Percentiles rank a stretch among this genome's conserved stretches.
Evolutionary conservation across 2,888 invertebrate species (phyloP).

Genomic region (Ophion ventricosus): DNA sequence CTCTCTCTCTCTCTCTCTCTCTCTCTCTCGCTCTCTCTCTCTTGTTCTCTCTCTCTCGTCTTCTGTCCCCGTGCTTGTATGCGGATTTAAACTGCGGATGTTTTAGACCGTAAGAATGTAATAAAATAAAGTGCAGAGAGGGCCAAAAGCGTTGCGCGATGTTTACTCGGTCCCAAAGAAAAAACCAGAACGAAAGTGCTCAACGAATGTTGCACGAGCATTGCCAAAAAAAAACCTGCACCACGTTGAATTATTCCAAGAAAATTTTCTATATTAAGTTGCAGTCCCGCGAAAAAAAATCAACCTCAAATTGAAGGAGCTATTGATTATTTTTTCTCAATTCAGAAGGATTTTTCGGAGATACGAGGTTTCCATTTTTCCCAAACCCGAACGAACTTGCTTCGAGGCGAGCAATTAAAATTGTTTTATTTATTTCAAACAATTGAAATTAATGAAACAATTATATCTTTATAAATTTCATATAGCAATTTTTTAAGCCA

Average conservation of each 20-base stretch:
- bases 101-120: conserved; percentile 62
- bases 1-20: no score
- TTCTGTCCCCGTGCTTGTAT: neutral
- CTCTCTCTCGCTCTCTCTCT: no score
- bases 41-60: conserved; percentile 8
- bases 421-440: no score
- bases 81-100: conserved; percentile 68
- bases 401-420: no score
- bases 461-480: no score
- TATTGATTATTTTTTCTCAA: neutral
- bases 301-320: neutral
- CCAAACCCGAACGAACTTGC: no score
- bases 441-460: no score
- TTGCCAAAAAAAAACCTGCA: neutral
- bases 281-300: neutral
- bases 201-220: no score
- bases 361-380: no score
- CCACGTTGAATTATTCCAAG: neutral
- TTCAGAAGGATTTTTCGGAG: no score
- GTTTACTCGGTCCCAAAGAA: conserved; percentile 8
- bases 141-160: neutral
- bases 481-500: no score
- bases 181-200: neutral
- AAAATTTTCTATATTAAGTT: neutral
- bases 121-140: conserved; percentile 28